Base-by-base conservation (phyloP, 1,140 invertebrate species). In the Lordiphosa collinella region DNA sequence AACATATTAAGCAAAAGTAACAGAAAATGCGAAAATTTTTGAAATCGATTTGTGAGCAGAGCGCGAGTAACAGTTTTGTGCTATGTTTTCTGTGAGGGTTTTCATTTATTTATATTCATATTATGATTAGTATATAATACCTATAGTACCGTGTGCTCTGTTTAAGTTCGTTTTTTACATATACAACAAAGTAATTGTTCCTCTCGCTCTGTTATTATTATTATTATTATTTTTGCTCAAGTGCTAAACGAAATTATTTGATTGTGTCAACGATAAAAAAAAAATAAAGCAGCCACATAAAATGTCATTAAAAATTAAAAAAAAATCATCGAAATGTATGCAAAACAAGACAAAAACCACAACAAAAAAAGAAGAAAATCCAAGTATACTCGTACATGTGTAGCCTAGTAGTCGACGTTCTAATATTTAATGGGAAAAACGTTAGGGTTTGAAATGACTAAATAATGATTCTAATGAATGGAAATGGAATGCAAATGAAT, bases 1-100 rank as follows among this genome's bases (percentile, higher is more conserved):
- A 78, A 64, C 71, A 82, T 84, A 78, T 84, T 84, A 61, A 52
- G 72, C 22, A 59, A 62, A 84, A 84, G 67, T 72, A 65, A 22
- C 18, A 22, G 60, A 55, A 18, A 44, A 10, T 32, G 14, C 46
- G 31, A 49, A 32, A 25, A 37, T 62, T 22, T 52, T 52, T 63
- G 47, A 62, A 47, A 16, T 40, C 46, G 37, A 53, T 53, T 36
- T 53, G 31, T 13, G 12, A 25, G 25, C 48, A 16, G 29, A 58
- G 32, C 12, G 10, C 52, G 18, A 36, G 41, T 22, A 47, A 41
- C 36, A 44, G 37, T 59, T 71, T 67, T 79, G 72, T 79, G 74
- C 68, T 79, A 56, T 29, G 25, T 29, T 29, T 41, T 61, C 64
- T 73, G 51, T 56, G 41, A 72, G 54, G 48, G 46, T 48, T 64